Conservation (phyloP, 2,888 invertebrate genomes). For the Dasypolia templi region DNA sequence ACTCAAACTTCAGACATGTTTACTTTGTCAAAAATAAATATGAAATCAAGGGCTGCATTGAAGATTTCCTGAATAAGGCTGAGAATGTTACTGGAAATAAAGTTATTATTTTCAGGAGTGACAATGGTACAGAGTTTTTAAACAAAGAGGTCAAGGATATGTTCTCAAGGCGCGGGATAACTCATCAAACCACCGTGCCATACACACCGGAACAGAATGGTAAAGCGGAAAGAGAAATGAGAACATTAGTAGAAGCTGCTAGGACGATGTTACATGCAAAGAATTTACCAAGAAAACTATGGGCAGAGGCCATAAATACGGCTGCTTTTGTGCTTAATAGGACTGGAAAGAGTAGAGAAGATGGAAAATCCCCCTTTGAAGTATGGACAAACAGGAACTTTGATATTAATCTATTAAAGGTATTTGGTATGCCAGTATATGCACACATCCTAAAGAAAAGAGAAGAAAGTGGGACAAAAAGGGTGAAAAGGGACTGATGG, state of each 20-base stretch:
- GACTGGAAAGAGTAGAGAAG: background rate
- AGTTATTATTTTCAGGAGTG: background rate
- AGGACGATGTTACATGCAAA: background rate
- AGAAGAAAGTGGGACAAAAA: background rate
- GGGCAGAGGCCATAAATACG: background rate
- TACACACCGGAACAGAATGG: conserved; percentile 8
- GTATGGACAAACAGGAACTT: background rate
- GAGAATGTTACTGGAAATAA: conserved; percentile 3
- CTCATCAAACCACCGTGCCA: background rate
- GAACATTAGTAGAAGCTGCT: conserved; percentile 1
- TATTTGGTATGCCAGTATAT: background rate
- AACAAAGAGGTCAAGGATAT: background rate
- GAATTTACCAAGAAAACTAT: background rate
- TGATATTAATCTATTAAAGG: background rate
- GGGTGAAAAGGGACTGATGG: background rate
- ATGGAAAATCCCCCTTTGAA: background rate
- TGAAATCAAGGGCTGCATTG: background rate
- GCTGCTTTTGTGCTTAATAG: background rate
- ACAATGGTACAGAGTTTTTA: background rate
- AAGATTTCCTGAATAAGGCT: background rate
- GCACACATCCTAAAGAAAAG: background rate
- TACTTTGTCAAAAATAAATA: background rate
- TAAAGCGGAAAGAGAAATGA: background rate
- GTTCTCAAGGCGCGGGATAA: background rate
- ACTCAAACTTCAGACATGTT: background rate